These are phyloP conservation scores for Chamaea fasciata DNA, from an alignment of 2,113 vertebrate genomes.

Conservation along the genomic window DNA sequence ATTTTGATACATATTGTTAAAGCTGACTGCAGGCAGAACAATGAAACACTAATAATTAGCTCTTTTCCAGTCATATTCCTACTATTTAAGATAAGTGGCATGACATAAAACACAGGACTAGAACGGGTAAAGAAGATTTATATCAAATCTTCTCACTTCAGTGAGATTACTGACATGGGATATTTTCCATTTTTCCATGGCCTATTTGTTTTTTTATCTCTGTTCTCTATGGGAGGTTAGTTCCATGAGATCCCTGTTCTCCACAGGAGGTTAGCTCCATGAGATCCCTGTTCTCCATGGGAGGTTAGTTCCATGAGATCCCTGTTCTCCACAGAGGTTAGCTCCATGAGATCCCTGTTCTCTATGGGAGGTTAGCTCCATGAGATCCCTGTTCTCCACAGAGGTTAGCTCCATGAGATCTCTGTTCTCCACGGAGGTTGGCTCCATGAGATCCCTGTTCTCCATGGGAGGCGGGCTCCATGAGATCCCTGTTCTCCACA, in stretches of 20 bases:
- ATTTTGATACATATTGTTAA: neutral
- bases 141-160: neutral
- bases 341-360: neutral
- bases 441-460: neutral
- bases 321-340: neutral
- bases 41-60: neutral
- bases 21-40: neutral
- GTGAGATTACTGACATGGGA: neutral
- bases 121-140: neutral
- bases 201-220: neutral
- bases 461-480: neutral
- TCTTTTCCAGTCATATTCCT: neutral
- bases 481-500: neutral
- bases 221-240: neutral
- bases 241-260: neutral
- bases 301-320: neutral
- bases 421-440: neutral
- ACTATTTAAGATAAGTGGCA: neutral
- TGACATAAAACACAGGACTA: neutral
- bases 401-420: neutral
- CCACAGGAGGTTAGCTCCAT: neutral
- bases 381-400: neutral
- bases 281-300: neutral
- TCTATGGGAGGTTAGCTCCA: neutral
- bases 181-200: neutral